These are phyloP conservation scores for Motacilla tschutschensis DNA, from an alignment of 2,113 vertebrate genomes.

Conservation along the genomic window DNA sequence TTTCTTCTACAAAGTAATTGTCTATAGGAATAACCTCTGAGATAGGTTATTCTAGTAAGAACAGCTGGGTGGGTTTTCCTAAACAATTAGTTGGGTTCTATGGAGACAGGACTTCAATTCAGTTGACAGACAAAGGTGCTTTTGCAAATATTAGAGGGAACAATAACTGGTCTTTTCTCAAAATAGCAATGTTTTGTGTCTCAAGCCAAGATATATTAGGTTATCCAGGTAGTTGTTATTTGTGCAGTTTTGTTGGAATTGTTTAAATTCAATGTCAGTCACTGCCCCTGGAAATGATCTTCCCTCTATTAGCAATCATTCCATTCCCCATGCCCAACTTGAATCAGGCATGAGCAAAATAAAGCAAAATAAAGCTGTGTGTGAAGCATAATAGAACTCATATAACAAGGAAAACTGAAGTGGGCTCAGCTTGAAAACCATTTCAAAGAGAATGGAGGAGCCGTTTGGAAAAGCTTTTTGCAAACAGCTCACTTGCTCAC, in stretches of 20 bases:
- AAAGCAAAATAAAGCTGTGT: not conserved
- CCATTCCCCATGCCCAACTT: fast-evolving
- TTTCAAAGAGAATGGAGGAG: not conserved
- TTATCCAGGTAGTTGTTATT: not conserved
- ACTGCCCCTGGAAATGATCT: not conserved
- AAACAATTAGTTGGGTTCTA: not conserved
- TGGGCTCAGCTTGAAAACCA: not conserved
- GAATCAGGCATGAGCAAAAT: not conserved
- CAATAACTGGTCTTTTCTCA: not conserved
- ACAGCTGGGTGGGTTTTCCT: not conserved
- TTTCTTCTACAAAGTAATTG: not conserved
- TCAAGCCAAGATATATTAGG: not conserved
- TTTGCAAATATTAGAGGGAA: not conserved
- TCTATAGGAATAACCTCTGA: not conserved
- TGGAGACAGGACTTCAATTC: not conserved
- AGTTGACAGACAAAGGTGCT: not conserved
- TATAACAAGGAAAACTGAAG: not conserved
- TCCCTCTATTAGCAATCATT: not conserved
- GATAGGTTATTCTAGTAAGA: not conserved
- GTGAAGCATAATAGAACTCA: not conserved
- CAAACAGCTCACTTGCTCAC: not conserved
- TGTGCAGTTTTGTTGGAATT: not conserved
- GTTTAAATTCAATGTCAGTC: not conserved
- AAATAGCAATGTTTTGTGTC: not conserved
- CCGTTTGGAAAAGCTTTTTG: not conserved